These are phyloP conservation scores for Chrysotoxum bicinctum DNA, from an alignment of 2,888 invertebrate genomes.

Conservation along the genomic window DNA sequence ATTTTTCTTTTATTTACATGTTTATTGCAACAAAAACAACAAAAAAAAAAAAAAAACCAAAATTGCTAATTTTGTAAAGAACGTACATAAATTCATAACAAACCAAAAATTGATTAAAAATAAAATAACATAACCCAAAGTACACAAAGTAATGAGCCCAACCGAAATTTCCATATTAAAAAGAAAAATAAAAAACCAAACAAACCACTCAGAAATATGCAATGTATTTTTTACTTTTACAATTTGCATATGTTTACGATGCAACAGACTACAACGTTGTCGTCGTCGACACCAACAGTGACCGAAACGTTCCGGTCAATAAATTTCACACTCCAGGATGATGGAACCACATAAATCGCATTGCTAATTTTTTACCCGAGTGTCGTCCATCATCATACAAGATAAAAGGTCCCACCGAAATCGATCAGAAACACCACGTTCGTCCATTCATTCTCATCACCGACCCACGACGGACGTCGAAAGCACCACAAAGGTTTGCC, in stretches of 20 bases:
- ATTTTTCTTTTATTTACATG: background rate
- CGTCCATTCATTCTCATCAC: background rate
- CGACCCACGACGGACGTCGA: background rate
- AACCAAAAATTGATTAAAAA: slow-evolving; percentile 10
- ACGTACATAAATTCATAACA: background rate
- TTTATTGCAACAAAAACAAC: background rate
- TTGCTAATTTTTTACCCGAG: slow-evolving; percentile 2
- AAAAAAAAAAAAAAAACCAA: background rate
- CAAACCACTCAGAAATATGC: slow-evolving; percentile 29
- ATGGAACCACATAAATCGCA: background rate
- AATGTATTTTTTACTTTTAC: slow-evolving; percentile 18
- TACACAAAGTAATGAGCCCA: slow-evolving; percentile 19
- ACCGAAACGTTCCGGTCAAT: slow-evolving; percentile 17
- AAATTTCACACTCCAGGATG: slow-evolving; percentile 10
- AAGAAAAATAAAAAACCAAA: background rate
- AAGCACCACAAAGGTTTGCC: background rate
- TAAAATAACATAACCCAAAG: background rate
- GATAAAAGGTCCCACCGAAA: slow-evolving; percentile 20
- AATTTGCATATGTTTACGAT: slow-evolving; percentile 27
- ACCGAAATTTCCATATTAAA: slow-evolving; percentile 10
- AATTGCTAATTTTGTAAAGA: slow-evolving; percentile 19
- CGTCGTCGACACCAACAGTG: background rate
- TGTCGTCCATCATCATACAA: background rate
- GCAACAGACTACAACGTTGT: slow-evolving; percentile 12
- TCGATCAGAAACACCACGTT: background rate